Evolutionary conservation across 2,113 vertebrate genomes (phyloP).

Genomic region (Morone chrysops): DNA sequence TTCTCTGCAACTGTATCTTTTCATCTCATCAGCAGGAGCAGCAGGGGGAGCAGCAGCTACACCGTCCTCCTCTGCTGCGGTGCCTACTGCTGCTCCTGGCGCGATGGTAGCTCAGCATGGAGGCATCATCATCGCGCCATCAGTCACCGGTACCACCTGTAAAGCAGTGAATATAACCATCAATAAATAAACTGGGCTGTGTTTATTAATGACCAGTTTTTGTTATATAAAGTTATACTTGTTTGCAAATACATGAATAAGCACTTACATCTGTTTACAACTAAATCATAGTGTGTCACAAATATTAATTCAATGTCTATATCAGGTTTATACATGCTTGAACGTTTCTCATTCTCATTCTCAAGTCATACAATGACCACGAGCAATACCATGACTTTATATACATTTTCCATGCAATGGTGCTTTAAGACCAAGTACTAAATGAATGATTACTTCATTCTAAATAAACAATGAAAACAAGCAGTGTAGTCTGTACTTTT

Average conservation of each 20-base stretch:
- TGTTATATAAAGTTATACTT: no score
- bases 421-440: not conserved
- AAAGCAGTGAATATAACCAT: constrained; percentile 34
- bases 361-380: no score
- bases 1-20: constrained; percentile 12
- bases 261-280: no score
- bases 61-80: not conserved
- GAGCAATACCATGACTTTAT: no score
- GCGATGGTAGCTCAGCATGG: not conserved
- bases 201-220: no score
- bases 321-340: no score
- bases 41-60: not conserved
- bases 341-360: no score
- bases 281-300: no score
- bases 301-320: no score
- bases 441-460: not conserved
- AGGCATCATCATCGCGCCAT: constrained; percentile 35
- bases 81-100: not conserved
- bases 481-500: not conserved
- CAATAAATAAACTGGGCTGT: not conserved
- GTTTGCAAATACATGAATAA: no score
- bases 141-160: accelerated
- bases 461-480: constrained; percentile 3
- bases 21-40: not conserved
- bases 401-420: not conserved